phyloP scores from a whole-genome alignment of 2,113 vertebrate species.

The Caracal caracal region DNA sequence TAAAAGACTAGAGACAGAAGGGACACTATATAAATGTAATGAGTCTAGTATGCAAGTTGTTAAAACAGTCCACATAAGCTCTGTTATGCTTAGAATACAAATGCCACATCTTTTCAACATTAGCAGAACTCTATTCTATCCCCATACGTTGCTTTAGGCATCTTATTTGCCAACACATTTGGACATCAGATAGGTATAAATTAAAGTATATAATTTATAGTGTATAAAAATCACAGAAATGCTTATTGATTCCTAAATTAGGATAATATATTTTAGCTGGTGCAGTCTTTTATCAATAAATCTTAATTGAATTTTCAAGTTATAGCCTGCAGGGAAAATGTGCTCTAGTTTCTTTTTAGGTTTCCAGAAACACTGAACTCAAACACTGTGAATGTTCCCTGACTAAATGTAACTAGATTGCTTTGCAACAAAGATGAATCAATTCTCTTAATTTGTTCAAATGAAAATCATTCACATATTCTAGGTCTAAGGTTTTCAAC shows the following conservation, averaged over 20 bases:
- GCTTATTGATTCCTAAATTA: slow-evolving; percentile 73
- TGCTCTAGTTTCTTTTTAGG: neutral
- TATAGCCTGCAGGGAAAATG: slow-evolving; percentile 64
- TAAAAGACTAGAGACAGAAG: slow-evolving; percentile 30
- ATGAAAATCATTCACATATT: slow-evolving; percentile 62
- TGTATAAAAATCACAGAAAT: slow-evolving; percentile 63
- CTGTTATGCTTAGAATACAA: slow-evolving; percentile 51
- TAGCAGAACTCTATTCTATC: slow-evolving; percentile 56
- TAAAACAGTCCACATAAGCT: slow-evolving; percentile 9
- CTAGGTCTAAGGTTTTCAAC: slow-evolving; percentile 42
- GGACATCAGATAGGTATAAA: slow-evolving; percentile 60
- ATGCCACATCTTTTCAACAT: slow-evolving; percentile 42
- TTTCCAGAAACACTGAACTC: slow-evolving; percentile 40
- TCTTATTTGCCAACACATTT: slow-evolving; percentile 59
- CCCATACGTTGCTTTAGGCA: slow-evolving; percentile 20
- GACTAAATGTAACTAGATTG: slow-evolving; percentile 52
- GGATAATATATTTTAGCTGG: slow-evolving; percentile 69
- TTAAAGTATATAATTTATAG: slow-evolving; percentile 68
- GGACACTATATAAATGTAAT: neutral
- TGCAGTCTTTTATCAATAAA: slow-evolving; percentile 68
- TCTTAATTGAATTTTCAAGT: slow-evolving; percentile 75
- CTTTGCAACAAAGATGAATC: slow-evolving; percentile 60
- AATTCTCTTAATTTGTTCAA: slow-evolving; percentile 63
- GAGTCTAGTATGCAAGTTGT: neutral
- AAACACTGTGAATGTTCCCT: slow-evolving; percentile 57